Percentiles rank a stretch among this genome's conserved stretches.
These are phyloP conservation scores for Cossypha dichroa DNA, from an alignment of 2,797 vertebrate species.

Conservation along the genomic window DNA sequence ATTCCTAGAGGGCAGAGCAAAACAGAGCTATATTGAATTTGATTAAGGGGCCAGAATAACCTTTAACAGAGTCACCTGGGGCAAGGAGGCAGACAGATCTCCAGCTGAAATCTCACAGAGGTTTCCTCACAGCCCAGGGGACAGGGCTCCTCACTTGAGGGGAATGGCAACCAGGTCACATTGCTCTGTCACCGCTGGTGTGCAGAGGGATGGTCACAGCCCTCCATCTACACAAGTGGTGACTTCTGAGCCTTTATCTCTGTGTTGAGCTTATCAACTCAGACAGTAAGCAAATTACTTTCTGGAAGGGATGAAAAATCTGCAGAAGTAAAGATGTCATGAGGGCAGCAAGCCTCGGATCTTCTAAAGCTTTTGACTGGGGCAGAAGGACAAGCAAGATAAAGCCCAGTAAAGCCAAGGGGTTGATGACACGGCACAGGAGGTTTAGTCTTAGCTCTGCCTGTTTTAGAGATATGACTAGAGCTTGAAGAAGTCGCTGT, in stretches of 20 bases:
- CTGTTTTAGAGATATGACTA: neutral
- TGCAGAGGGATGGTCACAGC: neutral
- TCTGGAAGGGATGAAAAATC: neutral
- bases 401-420: neutral
- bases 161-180: neutral
- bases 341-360: neutral
- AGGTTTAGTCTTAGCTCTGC: neutral
- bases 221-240: neutral
- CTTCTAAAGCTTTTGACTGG: neutral
- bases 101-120: neutral
- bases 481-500: neutral
- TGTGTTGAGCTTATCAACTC: neutral
- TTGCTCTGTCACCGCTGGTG: fast-evolving
- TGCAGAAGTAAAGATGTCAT: neutral
- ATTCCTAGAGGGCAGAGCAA: slow-evolving; percentile 5
- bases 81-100: neutral
- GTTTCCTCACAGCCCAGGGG: neutral
- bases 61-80: neutral
- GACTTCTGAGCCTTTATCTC: neutral
- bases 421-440: neutral
- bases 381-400: neutral
- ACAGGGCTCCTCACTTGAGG: neutral
- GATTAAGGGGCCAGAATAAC: slow-evolving; percentile 26
- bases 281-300: neutral
- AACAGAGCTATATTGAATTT: neutral